Conservation (phyloP, 2,113 vertebrate genomes). For the Oostethus manadensis region DNA sequence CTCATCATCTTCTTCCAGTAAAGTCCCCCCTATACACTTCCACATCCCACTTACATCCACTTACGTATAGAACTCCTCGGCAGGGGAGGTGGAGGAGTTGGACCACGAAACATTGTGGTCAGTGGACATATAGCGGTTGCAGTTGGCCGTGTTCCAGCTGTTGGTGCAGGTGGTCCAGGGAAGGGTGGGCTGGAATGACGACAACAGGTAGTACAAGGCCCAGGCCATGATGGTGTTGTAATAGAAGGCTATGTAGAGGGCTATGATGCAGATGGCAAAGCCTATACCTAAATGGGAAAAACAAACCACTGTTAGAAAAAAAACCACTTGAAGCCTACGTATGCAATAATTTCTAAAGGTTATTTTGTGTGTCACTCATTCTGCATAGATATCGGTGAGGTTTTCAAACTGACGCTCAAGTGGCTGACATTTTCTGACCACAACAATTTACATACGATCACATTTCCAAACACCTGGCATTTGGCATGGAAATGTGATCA, state of each 20-base stretch:
- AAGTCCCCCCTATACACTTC: constrained; percentile 7
- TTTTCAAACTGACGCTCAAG: constrained; percentile 27
- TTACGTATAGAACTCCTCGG: constrained; percentile 99
- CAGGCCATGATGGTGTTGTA: constrained; percentile 99
- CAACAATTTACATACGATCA: constrained; percentile 53
- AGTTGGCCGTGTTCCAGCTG: constrained; percentile 90
- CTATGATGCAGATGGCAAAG: constrained; percentile 93
- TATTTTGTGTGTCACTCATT: constrained; percentile 7
- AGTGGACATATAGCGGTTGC: constrained; percentile 83
- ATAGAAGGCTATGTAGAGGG: constrained; percentile 93
- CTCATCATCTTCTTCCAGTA: constrained; percentile 7
- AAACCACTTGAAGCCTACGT: background rate
- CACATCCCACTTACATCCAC: constrained; percentile 79
- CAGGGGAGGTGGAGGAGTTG: constrained; percentile 82
- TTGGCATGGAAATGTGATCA: constrained; percentile 73
- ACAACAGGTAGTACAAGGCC: constrained; percentile 95
- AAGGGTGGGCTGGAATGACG: constrained; percentile 82
- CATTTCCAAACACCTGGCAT: constrained; percentile 64
- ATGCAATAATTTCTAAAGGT: background rate
- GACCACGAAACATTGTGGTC: constrained; percentile 85
- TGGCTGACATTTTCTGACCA: constrained; percentile 65
- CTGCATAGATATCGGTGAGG: constrained; percentile 19
- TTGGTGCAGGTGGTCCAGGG: constrained; percentile 93
- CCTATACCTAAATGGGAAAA: constrained; percentile 79
- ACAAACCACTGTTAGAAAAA: background rate